A percentile compares a stretch with the other conserved stretches of the same genome.
Conservation (phyloP, 2,797 vertebrate genomes). For the Geotria australis region DNA sequence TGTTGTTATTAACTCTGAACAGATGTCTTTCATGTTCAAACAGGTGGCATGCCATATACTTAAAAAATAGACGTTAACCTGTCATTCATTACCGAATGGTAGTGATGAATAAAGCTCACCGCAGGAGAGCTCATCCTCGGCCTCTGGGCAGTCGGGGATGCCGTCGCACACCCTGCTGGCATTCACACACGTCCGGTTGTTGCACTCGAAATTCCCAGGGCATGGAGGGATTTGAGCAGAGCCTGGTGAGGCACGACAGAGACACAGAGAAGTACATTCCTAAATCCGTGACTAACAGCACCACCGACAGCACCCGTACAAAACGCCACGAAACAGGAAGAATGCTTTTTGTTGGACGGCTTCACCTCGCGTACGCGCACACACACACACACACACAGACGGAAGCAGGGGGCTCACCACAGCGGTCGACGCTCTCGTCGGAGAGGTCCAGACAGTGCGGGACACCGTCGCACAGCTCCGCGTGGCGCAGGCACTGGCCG, state of each 20-base stretch:
- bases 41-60: too few species aligned
- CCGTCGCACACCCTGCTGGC: slow-evolving; percentile 21
- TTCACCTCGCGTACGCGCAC: too few species aligned
- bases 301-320: background rate
- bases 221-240: slow-evolving; percentile 24
- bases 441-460: slow-evolving; percentile 34
- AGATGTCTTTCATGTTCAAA: too few species aligned
- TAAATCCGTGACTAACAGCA: too few species aligned
- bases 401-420: slow-evolving; percentile 16
- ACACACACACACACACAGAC: too few species aligned
- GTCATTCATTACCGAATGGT: too few species aligned
- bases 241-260: slow-evolving; percentile 8
- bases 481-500: slow-evolving; percentile 22
- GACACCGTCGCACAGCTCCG: slow-evolving; percentile 31
- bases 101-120: slow-evolving; percentile 7
- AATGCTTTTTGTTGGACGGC: too few species aligned
- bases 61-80: too few species aligned
- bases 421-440: slow-evolving; percentile 28
- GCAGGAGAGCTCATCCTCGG: slow-evolving; percentile 33
- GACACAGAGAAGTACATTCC: too few species aligned
- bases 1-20: too few species aligned
- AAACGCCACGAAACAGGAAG: background rate
- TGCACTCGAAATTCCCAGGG: slow-evolving; percentile 23
- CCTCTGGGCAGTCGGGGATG: slow-evolving; percentile 18
- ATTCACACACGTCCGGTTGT: slow-evolving; percentile 26